Base-by-base conservation (phyloP, 64 coral and sea anemone species). In the Porites lutea region DNA sequence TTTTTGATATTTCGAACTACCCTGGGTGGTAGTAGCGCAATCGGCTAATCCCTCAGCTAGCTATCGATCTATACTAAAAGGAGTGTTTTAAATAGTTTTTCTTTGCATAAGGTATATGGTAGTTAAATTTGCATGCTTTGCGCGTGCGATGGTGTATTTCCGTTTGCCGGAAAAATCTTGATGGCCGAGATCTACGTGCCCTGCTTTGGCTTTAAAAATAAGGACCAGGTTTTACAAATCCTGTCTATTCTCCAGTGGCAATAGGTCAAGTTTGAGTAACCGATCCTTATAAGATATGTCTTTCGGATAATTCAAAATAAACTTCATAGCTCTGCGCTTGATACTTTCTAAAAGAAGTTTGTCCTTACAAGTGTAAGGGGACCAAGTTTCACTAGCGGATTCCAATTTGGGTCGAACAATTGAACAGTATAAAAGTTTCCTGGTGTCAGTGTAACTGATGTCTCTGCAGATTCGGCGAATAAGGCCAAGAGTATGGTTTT, bases 321-420 rank as follows among this genome's bases (percentile, higher is more conserved):
- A 96, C 67, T 92, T 92, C 60, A 89, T 92, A 48, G 90, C 89
- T 27, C 90, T 77, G 64, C 64, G 16, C 64, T 67, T 14, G 5
- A 67, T 0, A n/a, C 21, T 13, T 67, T 16, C 64, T 67, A 94
- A 27, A 50, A 88, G 85, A 44, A 82, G 46, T 70, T 79, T 79
- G 79, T 94, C 77, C 64, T 76, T 94, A 61, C 16, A 81, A 0
- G 92, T 89, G 86, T 94, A 94, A 84, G 92, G 92, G 45, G 86
- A 89, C 86, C 92, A 94, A 22, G 69, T 49, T 67, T 67, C 64
- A 67, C 64, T 5, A 67, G 64, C 16, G 64, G 16, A 67, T n/a
- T 16, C 64, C 21, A 67, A 5, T 67, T 67, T 14, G 27, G 27
- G 27, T 37, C 27, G 27, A 37, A 37, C 27, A 37, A 37, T 37